Evolutionary conservation across 2,888 invertebrate species (phyloP), one percentile per base, ranked within the genome.

Genomic region (Chydorus sphaericus): DNA sequence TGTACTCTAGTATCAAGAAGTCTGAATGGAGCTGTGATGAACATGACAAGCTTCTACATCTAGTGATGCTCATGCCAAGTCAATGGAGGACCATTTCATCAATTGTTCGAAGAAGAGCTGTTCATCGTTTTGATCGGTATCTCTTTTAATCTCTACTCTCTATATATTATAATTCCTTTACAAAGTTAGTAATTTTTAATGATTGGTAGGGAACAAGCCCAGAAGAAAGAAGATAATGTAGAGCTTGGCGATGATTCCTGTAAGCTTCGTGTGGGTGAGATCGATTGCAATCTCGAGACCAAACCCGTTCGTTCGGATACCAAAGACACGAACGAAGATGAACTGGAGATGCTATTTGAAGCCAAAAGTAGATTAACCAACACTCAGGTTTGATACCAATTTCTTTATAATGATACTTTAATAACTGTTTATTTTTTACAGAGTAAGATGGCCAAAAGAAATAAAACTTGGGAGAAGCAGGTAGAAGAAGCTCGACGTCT

Each of bases 311-410:
- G 97, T 53, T 97, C 98, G 1, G 98, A 98, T 74, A 97, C 97
- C 2, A 92, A 97, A 65, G 98, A 98, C 68, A 98, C 98, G 98
- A 98, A 98, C 72, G 97, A 98, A 80, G 97, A 98, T 78, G 92
- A 98, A 71, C 71, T 99, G 70, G 98, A 99, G 73, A 99, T 99
- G 98, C 72, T 99, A 61, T 96, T 96, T 0, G 98, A 99, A 73
- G 98, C 98, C 0, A 80, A 98, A 65, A 98, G 98, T 3, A 83
- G 98, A 67, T 76, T 99, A 53, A 98, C 98, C 1, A 99, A 99
- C 69, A 99, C 98, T 0, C 65, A 65, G 54, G 61, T 61, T 53
- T 11, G 20, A 8, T 26, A 8, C n/a, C 23, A n/a, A 48, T 4
- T 5, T 5, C 48, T 3, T 23, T 20, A 8, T 4, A 3, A 23